A percentile compares a stretch with the other conserved stretches of the same genome.
Evolutionary conservation across 1,140 invertebrate genomes (phyloP).

Genomic region (Drosophila ironensis): DNA sequence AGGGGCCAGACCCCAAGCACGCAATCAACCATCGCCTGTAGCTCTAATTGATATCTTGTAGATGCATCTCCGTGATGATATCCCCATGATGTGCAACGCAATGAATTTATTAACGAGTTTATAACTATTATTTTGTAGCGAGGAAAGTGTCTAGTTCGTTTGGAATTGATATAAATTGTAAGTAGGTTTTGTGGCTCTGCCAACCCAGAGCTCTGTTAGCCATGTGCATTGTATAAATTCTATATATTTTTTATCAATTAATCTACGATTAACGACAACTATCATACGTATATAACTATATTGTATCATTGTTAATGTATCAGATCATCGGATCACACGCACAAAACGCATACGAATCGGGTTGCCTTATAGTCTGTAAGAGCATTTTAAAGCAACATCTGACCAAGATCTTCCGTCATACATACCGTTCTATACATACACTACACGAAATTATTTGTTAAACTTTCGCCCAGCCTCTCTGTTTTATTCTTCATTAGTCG

Average conservation of each 20-base stretch:
- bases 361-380: conserved; percentile 75
- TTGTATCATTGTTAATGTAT: conserved; percentile 58
- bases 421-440: too few relatives aligned
- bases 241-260: conserved; percentile 54
- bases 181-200: conserved; percentile 47
- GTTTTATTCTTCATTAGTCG: conserved; percentile 47
- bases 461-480: conserved; percentile 28
- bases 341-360: conserved; percentile 45
- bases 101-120: conserved; percentile 81
- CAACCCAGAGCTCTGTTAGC: conserved; percentile 25
- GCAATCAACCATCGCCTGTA: conserved; percentile 48
- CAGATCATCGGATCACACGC: conserved; percentile 10
- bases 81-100: conserved; percentile 65
- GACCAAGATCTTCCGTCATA: conserved; percentile 39
- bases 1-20: conserved; percentile 19
- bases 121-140: conserved; percentile 67
- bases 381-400: conserved; percentile 50
- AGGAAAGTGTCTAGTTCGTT: conserved; percentile 57
- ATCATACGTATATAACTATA: conserved; percentile 20
- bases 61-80: conserved; percentile 49
- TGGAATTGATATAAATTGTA: conserved; percentile 69
- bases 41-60: conserved; percentile 7
- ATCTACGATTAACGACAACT: conserved; percentile 46
- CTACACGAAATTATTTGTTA: conserved; percentile 20
- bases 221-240: conserved; percentile 67